Conservation (phyloP, 2,797 vertebrate genomes). For the Sphenodon punctatus region DNA sequence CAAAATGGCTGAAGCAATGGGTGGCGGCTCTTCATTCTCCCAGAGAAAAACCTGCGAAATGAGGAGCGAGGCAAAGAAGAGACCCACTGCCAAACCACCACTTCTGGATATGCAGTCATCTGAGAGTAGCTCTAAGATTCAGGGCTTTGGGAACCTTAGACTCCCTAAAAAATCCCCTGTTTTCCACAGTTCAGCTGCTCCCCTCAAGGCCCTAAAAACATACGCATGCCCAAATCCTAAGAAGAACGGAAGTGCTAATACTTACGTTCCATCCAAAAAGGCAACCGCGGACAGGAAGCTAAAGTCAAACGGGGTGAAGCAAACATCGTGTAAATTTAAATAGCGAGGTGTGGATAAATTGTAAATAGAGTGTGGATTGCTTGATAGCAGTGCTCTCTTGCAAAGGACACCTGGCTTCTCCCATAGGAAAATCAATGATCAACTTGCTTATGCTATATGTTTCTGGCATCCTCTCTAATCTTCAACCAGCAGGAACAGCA, state of each 20-base stretch:
- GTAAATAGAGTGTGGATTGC: neutral
- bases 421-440: neutral
- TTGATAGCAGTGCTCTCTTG: neutral
- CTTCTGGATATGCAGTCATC: neutral
- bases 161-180: neutral
- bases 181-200: neutral
- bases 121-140: conserved; percentile 37
- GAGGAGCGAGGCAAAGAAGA: conserved; percentile 56
- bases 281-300: conserved; percentile 61
- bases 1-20: neutral
- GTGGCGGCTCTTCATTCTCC: neutral
- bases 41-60: conserved; percentile 27
- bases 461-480: neutral
- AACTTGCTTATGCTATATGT: neutral
- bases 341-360: neutral
- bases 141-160: conserved; percentile 63
- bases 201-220: conserved; percentile 45
- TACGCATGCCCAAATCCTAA: conserved; percentile 28
- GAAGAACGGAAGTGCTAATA: conserved; percentile 59
- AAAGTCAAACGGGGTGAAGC: conserved; percentile 59
- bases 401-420: neutral
- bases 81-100: conserved; percentile 19
- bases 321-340: conserved; percentile 39
- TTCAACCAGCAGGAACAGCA: conserved; percentile 17
- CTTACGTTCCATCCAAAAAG: conserved; percentile 17